phyloP scores from a whole-genome alignment of 2,113 vertebrate species.

The Oophaga pumilio region DNA sequence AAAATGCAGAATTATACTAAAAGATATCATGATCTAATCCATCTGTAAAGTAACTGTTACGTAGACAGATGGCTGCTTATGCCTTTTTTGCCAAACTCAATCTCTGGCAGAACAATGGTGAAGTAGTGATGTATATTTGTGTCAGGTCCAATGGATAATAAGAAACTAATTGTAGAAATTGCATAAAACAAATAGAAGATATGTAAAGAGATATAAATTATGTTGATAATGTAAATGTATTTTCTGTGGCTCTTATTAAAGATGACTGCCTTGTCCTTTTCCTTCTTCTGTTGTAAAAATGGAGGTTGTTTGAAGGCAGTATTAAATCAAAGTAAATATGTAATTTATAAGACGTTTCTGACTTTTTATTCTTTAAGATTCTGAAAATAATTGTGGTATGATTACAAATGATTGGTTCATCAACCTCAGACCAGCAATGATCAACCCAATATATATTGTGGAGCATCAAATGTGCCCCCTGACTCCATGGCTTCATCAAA shows the following conservation, averaged over 20 bases:
- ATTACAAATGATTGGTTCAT: background rate
- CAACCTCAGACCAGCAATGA: too few relatives aligned
- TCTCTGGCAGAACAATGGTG: slow-evolving; percentile 20
- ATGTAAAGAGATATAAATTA: slow-evolving; percentile 22
- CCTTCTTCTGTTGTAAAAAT: slow-evolving; percentile 29
- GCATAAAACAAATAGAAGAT: slow-evolving; percentile 13
- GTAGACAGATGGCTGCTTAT: background rate
- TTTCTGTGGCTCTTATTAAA: slow-evolving; percentile 35
- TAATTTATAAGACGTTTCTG: slow-evolving; percentile 31
- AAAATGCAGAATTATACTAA: background rate
- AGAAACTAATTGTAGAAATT: slow-evolving; percentile 26
- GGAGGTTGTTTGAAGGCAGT: slow-evolving; percentile 20
- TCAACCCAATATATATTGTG: too few relatives aligned
- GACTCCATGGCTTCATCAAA: too few relatives aligned
- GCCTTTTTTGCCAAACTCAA: slow-evolving; percentile 1
- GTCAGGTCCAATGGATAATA: slow-evolving; percentile 6
- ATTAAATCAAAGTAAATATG: slow-evolving; percentile 50
- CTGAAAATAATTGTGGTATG: too few relatives aligned
- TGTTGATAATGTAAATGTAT: slow-evolving; percentile 43
- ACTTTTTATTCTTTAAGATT: background rate
- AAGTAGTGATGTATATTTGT: background rate
- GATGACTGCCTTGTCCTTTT: slow-evolving; percentile 30
- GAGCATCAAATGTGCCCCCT: too few relatives aligned
- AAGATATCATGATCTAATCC: background rate
- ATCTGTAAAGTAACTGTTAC: slow-evolving; percentile 10